Base-by-base conservation (phyloP, 2,113 vertebrate species). In the Urocolius indicus region DNA sequence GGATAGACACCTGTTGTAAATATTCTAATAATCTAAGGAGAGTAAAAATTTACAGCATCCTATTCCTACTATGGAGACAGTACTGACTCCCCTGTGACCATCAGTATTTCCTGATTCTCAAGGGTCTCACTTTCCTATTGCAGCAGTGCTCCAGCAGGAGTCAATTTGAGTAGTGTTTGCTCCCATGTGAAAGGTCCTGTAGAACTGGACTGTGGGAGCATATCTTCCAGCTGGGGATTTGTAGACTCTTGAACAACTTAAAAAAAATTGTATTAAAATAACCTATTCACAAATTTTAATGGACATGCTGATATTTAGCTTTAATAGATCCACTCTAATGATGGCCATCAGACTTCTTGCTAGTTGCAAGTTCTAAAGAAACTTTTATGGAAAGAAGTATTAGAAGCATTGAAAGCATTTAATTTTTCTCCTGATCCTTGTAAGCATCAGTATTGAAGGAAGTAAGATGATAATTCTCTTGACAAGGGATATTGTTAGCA, bases 401-500 rank as follows among this genome's bases (percentile, higher is more conserved):
- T 23, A 71, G 26, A 82, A 90, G 9, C 58, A 67, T 54, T 83
- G 59, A 65, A 88, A 80, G 68, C 13, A 36, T 66, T 89, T 72
- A 2, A 29, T 81, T 91, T 93, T 82, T 80, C 38, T 83, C 49
- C 51, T 93, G 90, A 80, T 76, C 72, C 46, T 89, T 80, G 51
- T 27, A 77, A 90, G 61, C 46, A 84, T 76, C 43, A 55, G 48
- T 11, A 63, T 54, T 54, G 76, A 88, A 84, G 88, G 59, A 74
- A 88, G 20, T 26, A 22, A 80, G 75, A 63, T 79, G 59, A 91
- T 90, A 86, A 30, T 55, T 84, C 72, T 88, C 29, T 43, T 81
- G 72, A 63, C 77, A 22, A 89, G 46, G 27, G 81, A 29, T 94
- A 91, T 91, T 95, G 78, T 89, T 96, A 89, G 77, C 81, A 81